Base-by-base conservation (phyloP, 1,140 invertebrate genomes). In the Panonychus citri region DNA sequence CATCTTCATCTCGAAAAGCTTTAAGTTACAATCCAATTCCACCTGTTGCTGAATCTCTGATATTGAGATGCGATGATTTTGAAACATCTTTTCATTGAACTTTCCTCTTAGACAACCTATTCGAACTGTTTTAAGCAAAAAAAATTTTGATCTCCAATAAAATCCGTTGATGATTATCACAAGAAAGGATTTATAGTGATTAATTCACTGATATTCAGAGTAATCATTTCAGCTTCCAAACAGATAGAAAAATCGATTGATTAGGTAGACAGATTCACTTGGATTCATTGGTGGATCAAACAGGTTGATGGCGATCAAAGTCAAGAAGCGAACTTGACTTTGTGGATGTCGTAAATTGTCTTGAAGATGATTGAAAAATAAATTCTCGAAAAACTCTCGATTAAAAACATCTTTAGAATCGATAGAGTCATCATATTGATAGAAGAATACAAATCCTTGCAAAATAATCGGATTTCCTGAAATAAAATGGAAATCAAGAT, bases 141-240 rank as follows among this genome's bases (percentile, higher is more conserved):
- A n/a, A n/a, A n/a, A n/a, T n/a, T n/a, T n/a, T n/a, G n/a, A n/a
- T n/a, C n/a, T n/a, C n/a, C n/a, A n/a, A n/a, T n/a, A n/a, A n/a
- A n/a, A n/a, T 94, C 94, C 15, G 87, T 34, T 12, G 30, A 34
- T 34, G 30, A 12, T 12, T 5, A 34, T n/a, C n/a, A 34, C 17
- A 55, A n/a, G n/a, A n/a, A n/a, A n/a, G n/a, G n/a, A n/a, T n/a
- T n/a, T 94, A 98, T 73, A 98, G 97, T 68, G 83, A 97, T 69
- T 80, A 83, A 49, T 99, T 99, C 65, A 99, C n/a, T n/a, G n/a
- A 93, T 75, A 13, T 76, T 71, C 0, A 68, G 73, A 0, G 76
- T 71, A 39, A 77, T 76, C 27, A 68, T 73, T 71, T 90, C 85
- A 4, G 81, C 78, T 56, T 73, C 65, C 59, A 78, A 75, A 64